Evolutionary conservation across 2,888 invertebrate genomes (phyloP).

Genomic region (Protophormia terraenovae): DNA sequence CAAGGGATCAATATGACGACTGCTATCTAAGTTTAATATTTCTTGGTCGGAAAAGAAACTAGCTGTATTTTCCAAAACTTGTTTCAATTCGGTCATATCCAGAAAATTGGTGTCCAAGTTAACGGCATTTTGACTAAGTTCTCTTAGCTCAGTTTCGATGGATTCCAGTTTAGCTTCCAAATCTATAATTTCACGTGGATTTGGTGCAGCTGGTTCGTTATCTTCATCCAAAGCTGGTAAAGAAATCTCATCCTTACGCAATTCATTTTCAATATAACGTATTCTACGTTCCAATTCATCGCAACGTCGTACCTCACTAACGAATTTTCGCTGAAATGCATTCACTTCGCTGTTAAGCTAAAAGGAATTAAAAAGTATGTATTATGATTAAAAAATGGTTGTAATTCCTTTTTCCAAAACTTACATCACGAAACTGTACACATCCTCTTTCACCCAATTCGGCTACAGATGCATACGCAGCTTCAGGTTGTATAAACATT

Average conservation of each 20-base stretch:
- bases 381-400: too few relatives aligned
- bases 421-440: slow-evolving; percentile 97
- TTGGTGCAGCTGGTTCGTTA: slow-evolving; percentile 86
- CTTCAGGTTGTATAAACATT: slow-evolving; percentile 97
- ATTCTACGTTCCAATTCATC: slow-evolving; percentile 92
- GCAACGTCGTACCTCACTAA: slow-evolving; percentile 90
- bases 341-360: slow-evolving; percentile 90
- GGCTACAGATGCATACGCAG: slow-evolving; percentile 95
- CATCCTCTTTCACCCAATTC: slow-evolving; percentile 96
- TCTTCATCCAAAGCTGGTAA: slow-evolving; percentile 86
- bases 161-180: slow-evolving; percentile 94
- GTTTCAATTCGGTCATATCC: slow-evolving; percentile 94
- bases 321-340: slow-evolving; percentile 92
- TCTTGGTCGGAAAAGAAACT: slow-evolving; percentile 79
- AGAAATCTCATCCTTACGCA: slow-evolving; percentile 88
- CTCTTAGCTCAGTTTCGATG: slow-evolving; percentile 96
- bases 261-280: slow-evolving; percentile 89
- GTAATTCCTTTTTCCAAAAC: slow-evolving; percentile 77
- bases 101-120: slow-evolving; percentile 95
- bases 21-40: slow-evolving; percentile 76
- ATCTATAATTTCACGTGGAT: slow-evolving; percentile 90
- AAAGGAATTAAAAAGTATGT: neutral
- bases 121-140: slow-evolving; percentile 95
- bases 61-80: slow-evolving; percentile 95
- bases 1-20: slow-evolving; percentile 88